Evolutionary conservation across 2,113 vertebrate species (phyloP), one percentile per base, ranked within the genome.

Genomic region (Indicator indicator): DNA sequence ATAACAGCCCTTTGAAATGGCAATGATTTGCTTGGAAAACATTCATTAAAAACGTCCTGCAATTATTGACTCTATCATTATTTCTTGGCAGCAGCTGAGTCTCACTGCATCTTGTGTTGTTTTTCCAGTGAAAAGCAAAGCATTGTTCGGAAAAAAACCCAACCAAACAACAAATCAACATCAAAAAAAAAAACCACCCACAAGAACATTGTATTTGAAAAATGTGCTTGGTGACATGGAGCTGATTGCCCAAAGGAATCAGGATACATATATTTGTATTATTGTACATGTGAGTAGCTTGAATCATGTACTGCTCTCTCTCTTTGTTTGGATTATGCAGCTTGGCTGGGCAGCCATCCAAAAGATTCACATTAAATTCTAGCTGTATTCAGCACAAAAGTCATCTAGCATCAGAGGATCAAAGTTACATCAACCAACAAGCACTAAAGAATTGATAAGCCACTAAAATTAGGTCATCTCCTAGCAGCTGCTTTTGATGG

Each of bases 401-500:
- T 96, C 97, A 97, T 97, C 96, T 94, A 97, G 96, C 97, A 97
- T 97, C 95, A 93, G 96, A 96, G 92, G 96, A 98, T 98, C 97
- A 97, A 97, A 98, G 97, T 98, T 97, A 97, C 96, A 97, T 98
- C 97, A 98, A 97, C 97, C 93, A 96, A 97, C 96, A 97, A 97
- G 97, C 96, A 93, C 96, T 89, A 90, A 95, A 96, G 97, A 98
- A 97, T 96, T 97, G 98, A 98, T 97, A 98, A 98, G 97, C 95
- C 86, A 97, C 97, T 98, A 98, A 98, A 98, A 98, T 98, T 98
- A 98, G 98, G 97, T 97, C 98, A 98, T 92, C 91, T 95, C 93
- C 89, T 95, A 96, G 96, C 98, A 97, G 97, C 88, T 91, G 97
- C 97, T 96, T 97, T 97, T 97, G 97, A 98, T 97, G 93, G 95